Evolutionary conservation across 2,888 invertebrate species (phyloP).

Genomic region (Ecdyonurus torrentis): DNA sequence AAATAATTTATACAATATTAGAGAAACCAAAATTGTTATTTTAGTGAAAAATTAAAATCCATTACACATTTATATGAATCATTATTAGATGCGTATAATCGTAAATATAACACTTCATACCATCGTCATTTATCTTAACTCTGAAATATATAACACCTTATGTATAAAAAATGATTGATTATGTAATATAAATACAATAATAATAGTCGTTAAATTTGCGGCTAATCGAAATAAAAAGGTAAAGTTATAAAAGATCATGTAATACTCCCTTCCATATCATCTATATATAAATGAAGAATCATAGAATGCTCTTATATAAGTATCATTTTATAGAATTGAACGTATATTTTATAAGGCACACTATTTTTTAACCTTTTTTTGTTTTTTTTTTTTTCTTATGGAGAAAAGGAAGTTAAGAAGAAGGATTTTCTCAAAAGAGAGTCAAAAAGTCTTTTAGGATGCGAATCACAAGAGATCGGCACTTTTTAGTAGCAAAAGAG

Average conservation of each 20-base stretch:
- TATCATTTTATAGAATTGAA: not conserved
- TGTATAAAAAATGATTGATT: not conserved
- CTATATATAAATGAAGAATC: not conserved
- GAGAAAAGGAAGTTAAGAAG: not conserved
- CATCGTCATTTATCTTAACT: too few species aligned
- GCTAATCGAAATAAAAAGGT: not conserved
- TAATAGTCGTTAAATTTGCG: not conserved
- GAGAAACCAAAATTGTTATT: too few species aligned
- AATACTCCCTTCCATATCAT: too few species aligned
- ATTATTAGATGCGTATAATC: too few species aligned
- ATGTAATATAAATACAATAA: too few species aligned
- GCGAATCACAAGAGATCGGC: not conserved
- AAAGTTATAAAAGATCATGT: too few species aligned
- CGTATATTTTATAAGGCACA: not conserved
- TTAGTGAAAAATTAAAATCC: too few species aligned
- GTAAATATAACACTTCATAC: too few species aligned
- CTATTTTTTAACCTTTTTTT: not conserved
- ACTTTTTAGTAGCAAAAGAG: not conserved
- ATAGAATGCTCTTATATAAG: not conserved
- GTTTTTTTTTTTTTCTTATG: not conserved
- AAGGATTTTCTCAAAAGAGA: not conserved
- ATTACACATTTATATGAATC: too few species aligned
- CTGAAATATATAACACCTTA: too few species aligned
- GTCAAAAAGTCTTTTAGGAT: not conserved
- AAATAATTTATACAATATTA: too few species aligned